Conservation (phyloP, 2,797 vertebrate species). For the Hyperoplus immaculatus region DNA sequence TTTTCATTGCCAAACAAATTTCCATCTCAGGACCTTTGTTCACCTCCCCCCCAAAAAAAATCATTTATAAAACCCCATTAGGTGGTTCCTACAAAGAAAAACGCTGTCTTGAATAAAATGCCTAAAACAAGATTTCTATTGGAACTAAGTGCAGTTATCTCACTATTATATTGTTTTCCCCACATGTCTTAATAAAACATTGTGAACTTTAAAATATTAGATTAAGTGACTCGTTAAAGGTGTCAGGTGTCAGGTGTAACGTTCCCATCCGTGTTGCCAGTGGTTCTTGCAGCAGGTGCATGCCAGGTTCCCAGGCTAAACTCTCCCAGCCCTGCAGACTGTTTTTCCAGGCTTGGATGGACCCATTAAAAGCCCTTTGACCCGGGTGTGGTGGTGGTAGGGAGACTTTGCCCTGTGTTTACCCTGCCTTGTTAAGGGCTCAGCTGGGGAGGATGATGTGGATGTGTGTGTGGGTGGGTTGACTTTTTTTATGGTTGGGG, state of each 20-base stretch:
- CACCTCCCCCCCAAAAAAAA: no score
- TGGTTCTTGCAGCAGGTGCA: slow-evolving; percentile 30
- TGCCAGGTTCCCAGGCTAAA: slow-evolving; percentile 42
- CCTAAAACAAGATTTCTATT: slow-evolving; percentile 47
- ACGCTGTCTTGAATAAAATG: slow-evolving; percentile 12
- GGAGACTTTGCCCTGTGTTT: slow-evolving; percentile 50
- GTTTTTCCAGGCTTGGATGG: slow-evolving; percentile 57
- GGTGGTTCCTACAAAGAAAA: slow-evolving; percentile 30
- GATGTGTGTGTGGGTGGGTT: not conserved
- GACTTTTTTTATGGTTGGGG: not conserved
- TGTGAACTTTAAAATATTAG: slow-evolving; percentile 20
- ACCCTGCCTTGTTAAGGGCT: slow-evolving; percentile 46
- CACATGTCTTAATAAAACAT: slow-evolving; percentile 25
- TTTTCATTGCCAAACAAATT: slow-evolving; percentile 18
- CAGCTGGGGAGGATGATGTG: slow-evolving; percentile 34
- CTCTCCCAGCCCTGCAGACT: slow-evolving; percentile 24
- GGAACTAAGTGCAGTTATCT: slow-evolving; percentile 53
- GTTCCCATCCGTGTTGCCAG: slow-evolving; percentile 29
- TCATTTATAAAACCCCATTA: slow-evolving; percentile 2
- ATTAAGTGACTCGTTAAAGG: slow-evolving; percentile 47
- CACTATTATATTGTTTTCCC: slow-evolving; percentile 42
- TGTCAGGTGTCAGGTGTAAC: slow-evolving; percentile 36
- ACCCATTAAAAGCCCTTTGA: slow-evolving; percentile 47
- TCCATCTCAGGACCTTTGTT: slow-evolving; percentile 1
- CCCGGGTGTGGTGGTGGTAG: slow-evolving; percentile 44